phyloP scores from a whole-genome alignment of 2,888 invertebrate genomes.

The Lochmaea capreae region DNA sequence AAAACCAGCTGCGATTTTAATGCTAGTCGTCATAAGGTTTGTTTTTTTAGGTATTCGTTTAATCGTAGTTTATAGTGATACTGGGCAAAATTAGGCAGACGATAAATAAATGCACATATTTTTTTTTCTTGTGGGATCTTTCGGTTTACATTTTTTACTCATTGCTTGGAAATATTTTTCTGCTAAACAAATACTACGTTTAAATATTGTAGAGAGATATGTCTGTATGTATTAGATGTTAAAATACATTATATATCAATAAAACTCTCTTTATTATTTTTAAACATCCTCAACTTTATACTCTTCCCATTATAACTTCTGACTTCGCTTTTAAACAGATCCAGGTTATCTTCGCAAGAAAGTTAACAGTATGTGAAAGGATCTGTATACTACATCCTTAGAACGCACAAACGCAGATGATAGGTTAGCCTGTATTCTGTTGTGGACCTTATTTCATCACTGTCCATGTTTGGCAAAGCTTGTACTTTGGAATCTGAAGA shows the following conservation, averaged over 20 bases:
- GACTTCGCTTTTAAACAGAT: too few species aligned
- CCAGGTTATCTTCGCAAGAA: too few species aligned
- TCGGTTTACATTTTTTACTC: slow-evolving; percentile 58
- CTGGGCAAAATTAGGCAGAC: slow-evolving; percentile 26
- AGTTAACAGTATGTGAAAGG: too few species aligned
- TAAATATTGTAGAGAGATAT: slow-evolving; percentile 59
- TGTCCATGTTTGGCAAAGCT: too few species aligned
- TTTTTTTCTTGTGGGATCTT: slow-evolving; percentile 55
- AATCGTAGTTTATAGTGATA: slow-evolving; percentile 37
- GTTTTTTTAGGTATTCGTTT: slow-evolving; percentile 22
- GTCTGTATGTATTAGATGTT: slow-evolving; percentile 64
- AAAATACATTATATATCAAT: slow-evolving; percentile 56
- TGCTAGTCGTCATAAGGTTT: slow-evolving; percentile 13
- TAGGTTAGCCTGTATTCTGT: too few species aligned
- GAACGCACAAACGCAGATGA: too few species aligned
- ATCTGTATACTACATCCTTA: too few species aligned
- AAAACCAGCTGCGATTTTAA: neutral
- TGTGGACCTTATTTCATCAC: too few species aligned
- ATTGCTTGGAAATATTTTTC: slow-evolving; percentile 55
- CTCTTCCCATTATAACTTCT: too few species aligned
- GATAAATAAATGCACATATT: slow-evolving; percentile 51
- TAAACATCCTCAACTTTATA: too few species aligned
- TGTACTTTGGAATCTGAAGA: too few species aligned
- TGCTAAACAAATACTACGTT: slow-evolving; percentile 51
- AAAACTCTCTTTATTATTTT: slow-evolving; percentile 46